A percentile compares a stretch with the other conserved stretches of the same genome.
Evolutionary conservation across 2,888 invertebrate species (phyloP).

Genomic region (Mythimna pallens): DNA sequence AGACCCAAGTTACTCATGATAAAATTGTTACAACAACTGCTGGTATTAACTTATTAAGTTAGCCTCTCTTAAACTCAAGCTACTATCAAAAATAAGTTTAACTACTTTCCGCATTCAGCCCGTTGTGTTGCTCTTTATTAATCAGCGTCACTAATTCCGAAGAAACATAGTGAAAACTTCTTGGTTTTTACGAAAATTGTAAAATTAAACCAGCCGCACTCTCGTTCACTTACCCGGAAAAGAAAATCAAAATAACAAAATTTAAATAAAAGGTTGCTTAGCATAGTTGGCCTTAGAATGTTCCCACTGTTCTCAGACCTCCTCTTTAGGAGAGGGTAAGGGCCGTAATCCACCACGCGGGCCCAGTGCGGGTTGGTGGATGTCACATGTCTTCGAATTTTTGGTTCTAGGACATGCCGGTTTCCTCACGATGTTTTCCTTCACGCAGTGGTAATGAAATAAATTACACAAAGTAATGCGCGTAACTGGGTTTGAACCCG

Average conservation of each 20-base stretch:
- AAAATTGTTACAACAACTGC: background rate
- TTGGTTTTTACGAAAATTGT: slow-evolving; percentile 15
- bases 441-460: no score
- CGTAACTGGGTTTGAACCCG: no score
- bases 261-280: slow-evolving; percentile 7
- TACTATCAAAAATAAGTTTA: background rate
- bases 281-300: no score
- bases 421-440: no score
- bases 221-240: slow-evolving; percentile 32
- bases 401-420: no score
- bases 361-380: no score
- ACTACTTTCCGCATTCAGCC: background rate
- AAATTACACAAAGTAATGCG: no score
- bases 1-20: background rate
- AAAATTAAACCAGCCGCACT: slow-evolving; percentile 22
- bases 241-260: slow-evolving; percentile 47
- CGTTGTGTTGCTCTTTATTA: background rate
- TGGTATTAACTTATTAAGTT: background rate
- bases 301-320: no score
- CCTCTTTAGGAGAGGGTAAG: no score
- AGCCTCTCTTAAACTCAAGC: background rate
- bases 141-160: background rate
- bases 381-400: no score
- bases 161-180: slow-evolving; percentile 7
- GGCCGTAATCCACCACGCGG: no score